Evolutionary conservation across 2,797 vertebrate species (phyloP), one percentile per base, ranked within the genome.

Genomic region (Platyrinchus mystaceus): DNA sequence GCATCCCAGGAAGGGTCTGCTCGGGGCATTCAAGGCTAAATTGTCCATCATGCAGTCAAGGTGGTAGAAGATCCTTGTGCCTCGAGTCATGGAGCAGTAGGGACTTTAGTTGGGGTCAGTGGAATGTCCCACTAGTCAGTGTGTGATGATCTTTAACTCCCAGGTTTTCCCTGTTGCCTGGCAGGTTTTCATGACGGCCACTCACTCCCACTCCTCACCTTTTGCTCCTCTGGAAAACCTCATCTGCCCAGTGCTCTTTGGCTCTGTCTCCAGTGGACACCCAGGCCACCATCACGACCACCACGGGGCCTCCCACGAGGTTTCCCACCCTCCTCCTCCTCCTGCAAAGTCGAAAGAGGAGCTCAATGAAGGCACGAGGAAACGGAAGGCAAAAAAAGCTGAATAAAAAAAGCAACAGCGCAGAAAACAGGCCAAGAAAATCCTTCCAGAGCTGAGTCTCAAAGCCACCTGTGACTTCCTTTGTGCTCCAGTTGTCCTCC

Each of bases 381-480:
- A 99, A 96, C 98, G 99, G 96, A 99, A 99, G 97, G 98, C 98
- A 56, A 99, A 99, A 98, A 99, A 99, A 96, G 99, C 98, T 0
- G 99, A 99, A 96, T 99, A 98, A 97, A 23, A 80, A 70, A 79
- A 63, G 11, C 80, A 60, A 43, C 9, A 2, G 12, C 11, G 1
- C 30, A n/a, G 70, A 39, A 66, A 89, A 92, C 0, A 89, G 75
- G 89, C 66, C 93, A 76, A 89, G 87, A 34, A 74, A 87, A 86
- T 71, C 76, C 85, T 86, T 81, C 94, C 83, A 86, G 93, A 94
- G 78, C 64, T 24, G 77, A 87, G 93, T 66, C 93, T 92, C 85
- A 56, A 55, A 84, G 70, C 58, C 74, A 95, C 66, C 90, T 73
- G 82, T 75, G 89, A 89, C 88, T 89, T 95, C 78, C 79, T 79